Evolutionary conservation across 2,797 vertebrate species (phyloP).

Genomic region (Sebastes oblongus): DNA sequence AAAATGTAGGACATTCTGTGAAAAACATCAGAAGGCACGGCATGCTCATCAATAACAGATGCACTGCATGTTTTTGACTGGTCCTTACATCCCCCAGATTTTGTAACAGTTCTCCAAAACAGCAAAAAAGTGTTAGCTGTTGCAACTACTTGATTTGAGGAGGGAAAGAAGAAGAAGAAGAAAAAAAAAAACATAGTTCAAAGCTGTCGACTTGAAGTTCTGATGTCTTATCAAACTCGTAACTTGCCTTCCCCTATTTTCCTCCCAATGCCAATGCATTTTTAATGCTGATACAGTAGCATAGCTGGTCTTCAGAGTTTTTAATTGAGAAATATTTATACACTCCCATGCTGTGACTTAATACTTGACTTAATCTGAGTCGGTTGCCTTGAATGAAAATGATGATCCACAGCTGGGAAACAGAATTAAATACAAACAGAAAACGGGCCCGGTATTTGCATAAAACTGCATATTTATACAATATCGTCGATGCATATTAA

Average conservation of each 20-base stretch:
- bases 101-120: constrained; percentile 70
- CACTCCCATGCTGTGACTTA: constrained; percentile 81
- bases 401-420: constrained; percentile 83
- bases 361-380: constrained; percentile 82
- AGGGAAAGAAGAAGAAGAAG: constrained; percentile 48
- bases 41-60: constrained; percentile 75
- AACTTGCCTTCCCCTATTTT: constrained; percentile 58
- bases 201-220: constrained; percentile 75
- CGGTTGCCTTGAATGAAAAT: constrained; percentile 81
- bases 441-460: constrained; percentile 83
- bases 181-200: constrained; percentile 69
- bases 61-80: constrained; percentile 69
- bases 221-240: constrained; percentile 76
- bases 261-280: constrained; percentile 75
- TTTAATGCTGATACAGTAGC: constrained; percentile 81
- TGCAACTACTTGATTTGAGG: constrained; percentile 65
- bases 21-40: constrained; percentile 70
- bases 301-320: constrained; percentile 74
- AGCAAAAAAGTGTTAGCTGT: constrained; percentile 64
- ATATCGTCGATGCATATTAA: constrained; percentile 86
- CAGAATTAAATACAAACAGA: constrained; percentile 86
- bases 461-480: constrained; percentile 88
- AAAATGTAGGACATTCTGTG: constrained; percentile 72
- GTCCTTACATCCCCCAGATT: constrained; percentile 73
- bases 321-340: constrained; percentile 83